Evolutionary conservation across 2,797 vertebrate species (phyloP).

Genomic region (Rhabdophis nuchalis): DNA sequence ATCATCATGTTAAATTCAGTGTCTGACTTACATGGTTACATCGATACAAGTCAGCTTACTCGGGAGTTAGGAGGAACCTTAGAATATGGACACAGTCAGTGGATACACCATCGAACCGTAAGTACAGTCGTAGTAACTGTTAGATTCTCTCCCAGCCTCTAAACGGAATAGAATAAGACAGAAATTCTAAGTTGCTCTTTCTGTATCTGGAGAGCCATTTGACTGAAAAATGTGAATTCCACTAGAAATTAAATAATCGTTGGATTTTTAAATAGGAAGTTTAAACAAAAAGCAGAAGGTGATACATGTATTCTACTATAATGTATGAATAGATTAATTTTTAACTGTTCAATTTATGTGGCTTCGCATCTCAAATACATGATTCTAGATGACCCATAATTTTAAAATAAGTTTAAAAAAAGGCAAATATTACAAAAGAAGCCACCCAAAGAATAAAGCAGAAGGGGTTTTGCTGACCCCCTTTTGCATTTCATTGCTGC

Average conservation of each 20-base stretch:
- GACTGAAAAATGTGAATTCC: neutral
- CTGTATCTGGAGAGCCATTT: neutral
- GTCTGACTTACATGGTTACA: conserved; percentile 86
- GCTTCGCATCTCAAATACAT: neutral
- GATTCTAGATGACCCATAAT: neutral
- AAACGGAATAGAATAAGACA: neutral
- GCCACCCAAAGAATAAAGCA: neutral
- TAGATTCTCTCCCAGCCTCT: neutral
- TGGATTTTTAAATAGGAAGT: neutral
- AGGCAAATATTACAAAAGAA: neutral
- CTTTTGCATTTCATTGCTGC: neutral
- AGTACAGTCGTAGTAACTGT: conserved; percentile 55
- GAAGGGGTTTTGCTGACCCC: neutral
- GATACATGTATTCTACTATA: neutral
- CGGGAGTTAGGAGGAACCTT: conserved; percentile 86
- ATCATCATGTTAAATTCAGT: conserved; percentile 92
- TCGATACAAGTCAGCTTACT: conserved; percentile 89
- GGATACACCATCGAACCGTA: conserved; percentile 92
- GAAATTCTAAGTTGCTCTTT: neutral
- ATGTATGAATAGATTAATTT: neutral
- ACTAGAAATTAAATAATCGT: neutral
- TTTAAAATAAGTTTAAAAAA: neutral
- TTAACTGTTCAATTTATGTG: neutral
- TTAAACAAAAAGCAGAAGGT: neutral
- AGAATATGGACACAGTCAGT: conserved; percentile 88